phyloP scores from a whole-genome alignment of 2,797 vertebrate species.

The Tragelaphus eurycerus region DNA sequence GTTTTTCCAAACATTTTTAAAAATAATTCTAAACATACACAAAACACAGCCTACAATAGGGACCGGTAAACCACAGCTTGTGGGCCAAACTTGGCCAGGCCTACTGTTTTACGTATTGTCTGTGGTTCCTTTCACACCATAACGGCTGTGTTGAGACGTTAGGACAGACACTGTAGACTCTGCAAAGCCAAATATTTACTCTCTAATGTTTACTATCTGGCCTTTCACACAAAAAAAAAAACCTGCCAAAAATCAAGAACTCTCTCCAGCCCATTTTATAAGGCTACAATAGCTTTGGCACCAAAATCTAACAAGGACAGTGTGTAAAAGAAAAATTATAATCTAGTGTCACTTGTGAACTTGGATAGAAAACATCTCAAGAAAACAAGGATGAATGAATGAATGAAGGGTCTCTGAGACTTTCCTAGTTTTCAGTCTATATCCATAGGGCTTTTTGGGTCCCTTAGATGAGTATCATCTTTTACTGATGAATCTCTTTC shows the following conservation, averaged over 20 bases:
- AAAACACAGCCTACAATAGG: constrained; percentile 20
- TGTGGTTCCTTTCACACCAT: neutral
- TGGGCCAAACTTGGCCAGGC: neutral
- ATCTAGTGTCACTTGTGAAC: neutral
- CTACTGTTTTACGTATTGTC: neutral
- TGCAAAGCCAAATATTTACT: neutral
- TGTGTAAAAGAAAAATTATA: neutral
- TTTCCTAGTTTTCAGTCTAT: neutral
- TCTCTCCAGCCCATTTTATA: neutral
- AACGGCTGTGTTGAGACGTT: rapidly evolving
- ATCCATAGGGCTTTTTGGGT: too few relatives aligned
- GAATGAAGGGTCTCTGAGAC: neutral
- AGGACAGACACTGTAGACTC: neutral
- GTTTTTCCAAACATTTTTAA: constrained; percentile 20
- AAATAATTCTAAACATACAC: neutral
- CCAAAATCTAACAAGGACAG: neutral
- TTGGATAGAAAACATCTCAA: neutral
- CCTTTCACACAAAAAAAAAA: neutral
- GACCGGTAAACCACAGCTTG: neutral
- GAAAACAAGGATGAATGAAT: neutral
- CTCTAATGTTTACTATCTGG: neutral
- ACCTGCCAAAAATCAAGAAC: neutral
- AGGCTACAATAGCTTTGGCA: neutral
- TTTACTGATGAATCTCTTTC: neutral
- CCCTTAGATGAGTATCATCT: neutral